phyloP scores from a whole-genome alignment of 2,113 vertebrate genomes.

The Tursiops truncatus region DNA sequence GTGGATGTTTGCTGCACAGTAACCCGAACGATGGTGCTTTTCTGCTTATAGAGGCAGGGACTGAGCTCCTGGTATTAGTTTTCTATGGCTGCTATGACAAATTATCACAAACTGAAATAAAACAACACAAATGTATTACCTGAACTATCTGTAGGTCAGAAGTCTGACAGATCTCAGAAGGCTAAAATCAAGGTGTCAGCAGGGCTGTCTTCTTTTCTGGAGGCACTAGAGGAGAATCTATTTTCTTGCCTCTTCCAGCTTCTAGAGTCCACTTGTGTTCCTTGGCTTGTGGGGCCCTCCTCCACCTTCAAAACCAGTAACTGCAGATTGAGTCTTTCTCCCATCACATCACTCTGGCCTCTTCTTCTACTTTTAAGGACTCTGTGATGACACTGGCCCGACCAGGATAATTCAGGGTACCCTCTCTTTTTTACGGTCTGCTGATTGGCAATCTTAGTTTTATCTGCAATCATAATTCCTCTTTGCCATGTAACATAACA shows the following conservation, averaged over 20 bases:
- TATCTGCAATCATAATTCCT: not conserved
- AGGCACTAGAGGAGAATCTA: not conserved
- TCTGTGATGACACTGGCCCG: not conserved
- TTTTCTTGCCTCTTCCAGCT: not conserved
- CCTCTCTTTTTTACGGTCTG: not conserved
- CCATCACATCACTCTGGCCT: not conserved
- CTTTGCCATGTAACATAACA: not conserved
- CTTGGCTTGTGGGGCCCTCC: not conserved
- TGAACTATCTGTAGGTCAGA: not conserved
- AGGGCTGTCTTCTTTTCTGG: not conserved
- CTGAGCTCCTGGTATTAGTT: not conserved
- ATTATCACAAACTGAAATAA: not conserved
- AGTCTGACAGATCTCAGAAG: not conserved
- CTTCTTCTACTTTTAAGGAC: not conserved
- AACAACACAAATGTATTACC: not conserved
- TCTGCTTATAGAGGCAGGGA: not conserved
- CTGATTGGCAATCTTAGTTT: not conserved
- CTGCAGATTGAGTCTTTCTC: not conserved
- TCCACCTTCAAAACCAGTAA: not conserved
- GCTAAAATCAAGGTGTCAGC: not conserved
- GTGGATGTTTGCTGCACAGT: not conserved
- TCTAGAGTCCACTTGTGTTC: not conserved
- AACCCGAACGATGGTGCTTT: not conserved
- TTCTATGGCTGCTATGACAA: not conserved
- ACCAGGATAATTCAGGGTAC: not conserved